phyloP scores from a whole-genome alignment of 2,888 invertebrate genomes.

The Muscina levida region DNA sequence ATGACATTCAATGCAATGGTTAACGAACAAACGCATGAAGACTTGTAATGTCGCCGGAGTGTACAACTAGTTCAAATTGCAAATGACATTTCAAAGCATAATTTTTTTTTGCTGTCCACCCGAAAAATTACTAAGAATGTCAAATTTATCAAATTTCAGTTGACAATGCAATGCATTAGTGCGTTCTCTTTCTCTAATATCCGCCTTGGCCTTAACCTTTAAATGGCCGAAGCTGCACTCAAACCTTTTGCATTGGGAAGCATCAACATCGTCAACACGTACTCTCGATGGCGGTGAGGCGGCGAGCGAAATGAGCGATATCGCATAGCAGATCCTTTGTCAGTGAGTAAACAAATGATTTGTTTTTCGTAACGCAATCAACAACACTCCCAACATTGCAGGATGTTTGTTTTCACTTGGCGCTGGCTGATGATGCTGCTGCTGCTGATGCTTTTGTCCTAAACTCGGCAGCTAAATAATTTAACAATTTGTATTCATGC shows the following conservation, averaged over 20 bases:
- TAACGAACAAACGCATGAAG: not conserved
- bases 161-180: not conserved
- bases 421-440: not conserved
- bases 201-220: not conserved
- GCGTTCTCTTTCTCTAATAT: not conserved
- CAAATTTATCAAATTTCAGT: conserved; percentile 5
- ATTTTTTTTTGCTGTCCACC: too few relatives aligned
- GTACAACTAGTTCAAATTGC: too few relatives aligned
- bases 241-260: not conserved
- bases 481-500: conserved; percentile 62
- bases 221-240: not conserved
- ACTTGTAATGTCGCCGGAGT: too few relatives aligned
- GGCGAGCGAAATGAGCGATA: not conserved
- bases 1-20: conserved; percentile 3
- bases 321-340: conserved; percentile 43
- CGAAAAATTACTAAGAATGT: not conserved
- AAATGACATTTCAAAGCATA: too few relatives aligned
- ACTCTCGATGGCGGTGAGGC: not conserved
- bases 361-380: conserved; percentile 58
- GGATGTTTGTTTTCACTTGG: conserved; percentile 4
- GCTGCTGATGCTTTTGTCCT: conserved; percentile 10
- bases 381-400: conserved; percentile 42
- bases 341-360: conserved; percentile 55
- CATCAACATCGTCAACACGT: conserved; percentile 23
- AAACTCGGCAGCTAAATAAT: conserved; percentile 49